A percentile compares a stretch with the other conserved stretches of the same genome.
Conservation (phyloP, 2,797 vertebrate species). For the Mallotus villosus region DNA sequence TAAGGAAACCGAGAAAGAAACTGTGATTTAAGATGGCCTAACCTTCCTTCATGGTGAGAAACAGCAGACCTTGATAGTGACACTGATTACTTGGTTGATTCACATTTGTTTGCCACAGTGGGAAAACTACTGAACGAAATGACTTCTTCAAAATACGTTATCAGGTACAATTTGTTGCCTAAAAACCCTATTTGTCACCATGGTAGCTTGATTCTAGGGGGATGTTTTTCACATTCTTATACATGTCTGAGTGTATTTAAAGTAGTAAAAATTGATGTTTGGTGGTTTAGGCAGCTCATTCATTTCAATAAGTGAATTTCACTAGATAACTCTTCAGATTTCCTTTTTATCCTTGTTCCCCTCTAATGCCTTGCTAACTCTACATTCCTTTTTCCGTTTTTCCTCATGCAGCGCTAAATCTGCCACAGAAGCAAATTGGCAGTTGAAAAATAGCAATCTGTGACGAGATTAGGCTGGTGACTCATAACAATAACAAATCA, state of each 20-base stretch:
- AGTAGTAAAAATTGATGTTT: neutral
- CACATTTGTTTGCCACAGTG: neutral
- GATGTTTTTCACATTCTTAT: too few species aligned
- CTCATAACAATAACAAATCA: slow-evolving; percentile 46
- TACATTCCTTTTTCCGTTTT: slow-evolving; percentile 30
- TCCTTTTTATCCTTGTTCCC: slow-evolving; percentile 22
- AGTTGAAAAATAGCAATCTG: slow-evolving; percentile 54
- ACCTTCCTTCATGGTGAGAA: neutral
- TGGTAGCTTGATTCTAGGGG: too few species aligned
- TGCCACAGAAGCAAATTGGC: slow-evolving; percentile 49
- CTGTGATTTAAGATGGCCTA: neutral
- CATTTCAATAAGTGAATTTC: neutral
- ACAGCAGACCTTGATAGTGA: neutral
- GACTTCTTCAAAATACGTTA: neutral
- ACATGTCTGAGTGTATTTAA: neutral
- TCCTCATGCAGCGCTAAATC: slow-evolving; percentile 48
- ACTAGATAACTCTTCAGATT: neutral
- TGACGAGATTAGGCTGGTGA: slow-evolving; percentile 38
- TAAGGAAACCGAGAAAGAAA: slow-evolving; percentile 49
- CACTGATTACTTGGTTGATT: neutral
- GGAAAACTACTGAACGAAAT: neutral
- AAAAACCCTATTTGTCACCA: too few species aligned
- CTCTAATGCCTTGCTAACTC: slow-evolving; percentile 33
- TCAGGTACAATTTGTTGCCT: neutral
- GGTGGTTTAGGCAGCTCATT: neutral